These are phyloP conservation scores for Melinaea marsaeus DNA, from an alignment of 2,888 invertebrate species.

Conservation along the genomic window DNA sequence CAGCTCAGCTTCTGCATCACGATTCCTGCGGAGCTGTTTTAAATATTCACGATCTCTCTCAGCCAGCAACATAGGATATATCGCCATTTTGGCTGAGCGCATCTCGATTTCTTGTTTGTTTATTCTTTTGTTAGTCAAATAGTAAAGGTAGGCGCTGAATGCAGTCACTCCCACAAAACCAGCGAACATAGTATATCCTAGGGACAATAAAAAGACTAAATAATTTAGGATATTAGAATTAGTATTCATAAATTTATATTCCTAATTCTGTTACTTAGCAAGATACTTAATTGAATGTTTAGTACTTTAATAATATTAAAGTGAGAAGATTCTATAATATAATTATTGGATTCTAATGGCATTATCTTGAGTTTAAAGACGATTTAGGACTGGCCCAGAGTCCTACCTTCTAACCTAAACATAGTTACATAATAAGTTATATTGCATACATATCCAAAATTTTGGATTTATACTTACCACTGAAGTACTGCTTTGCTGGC, in stretches of 20 bases:
- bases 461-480: conserved; percentile 70
- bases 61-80: conserved; percentile 87
- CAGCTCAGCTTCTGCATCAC: conserved; percentile 89
- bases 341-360: too few species aligned
- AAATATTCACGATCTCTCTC: conserved; percentile 91
- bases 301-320: too few species aligned
- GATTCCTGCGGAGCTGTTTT: conserved; percentile 86
- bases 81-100: conserved; percentile 85
- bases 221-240: conserved; percentile 1
- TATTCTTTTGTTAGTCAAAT: conserved; percentile 71
- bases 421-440: conserved; percentile 59
- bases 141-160: conserved; percentile 77
- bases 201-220: conserved; percentile 27
- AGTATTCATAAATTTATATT: not conserved
- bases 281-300: too few species aligned
- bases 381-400: too few species aligned
- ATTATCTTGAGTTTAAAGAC: too few species aligned
- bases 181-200: conserved; percentile 81
- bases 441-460: conserved; percentile 2
- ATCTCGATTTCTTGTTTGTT: conserved; percentile 82
- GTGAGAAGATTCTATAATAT: too few species aligned
- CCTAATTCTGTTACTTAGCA: too few species aligned
- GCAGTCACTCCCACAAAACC: conserved; percentile 79
- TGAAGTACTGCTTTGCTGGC: conserved; percentile 84
- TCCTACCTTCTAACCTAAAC: conserved; percentile 46